Percentiles rank a stretch among this genome's conserved stretches.
phyloP scores from a whole-genome alignment of 2,888 invertebrate species.

The Arenicola marina region DNA sequence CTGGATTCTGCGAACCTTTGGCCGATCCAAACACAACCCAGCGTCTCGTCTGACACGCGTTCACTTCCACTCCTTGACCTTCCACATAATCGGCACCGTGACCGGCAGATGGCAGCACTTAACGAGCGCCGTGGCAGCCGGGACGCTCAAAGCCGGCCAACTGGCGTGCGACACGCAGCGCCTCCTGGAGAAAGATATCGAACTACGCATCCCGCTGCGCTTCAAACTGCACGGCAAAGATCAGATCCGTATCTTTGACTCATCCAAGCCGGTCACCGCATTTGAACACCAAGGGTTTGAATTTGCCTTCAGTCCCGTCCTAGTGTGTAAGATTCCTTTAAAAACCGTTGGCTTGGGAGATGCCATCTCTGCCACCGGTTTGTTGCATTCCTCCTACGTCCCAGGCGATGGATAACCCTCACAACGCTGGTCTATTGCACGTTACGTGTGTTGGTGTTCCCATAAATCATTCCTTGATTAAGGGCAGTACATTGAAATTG shows the following conservation, averaged over 20 bases:
- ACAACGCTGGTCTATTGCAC: no score
- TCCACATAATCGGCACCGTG: slow-evolving; percentile 60
- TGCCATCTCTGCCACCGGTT: slow-evolving; percentile 62
- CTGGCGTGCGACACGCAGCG: slow-evolving; percentile 57
- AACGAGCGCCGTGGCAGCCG: slow-evolving; percentile 61
- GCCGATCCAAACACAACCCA: slow-evolving; percentile 50
- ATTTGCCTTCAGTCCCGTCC: slow-evolving; percentile 63
- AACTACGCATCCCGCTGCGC: slow-evolving; percentile 56
- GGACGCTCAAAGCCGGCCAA: slow-evolving; percentile 60
- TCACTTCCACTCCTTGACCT: slow-evolving; percentile 64
- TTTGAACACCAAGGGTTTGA: slow-evolving; percentile 58
- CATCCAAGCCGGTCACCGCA: slow-evolving; percentile 52
- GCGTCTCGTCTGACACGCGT: slow-evolving; percentile 59
- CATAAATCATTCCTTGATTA: no score
- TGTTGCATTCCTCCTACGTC: slow-evolving; percentile 63
- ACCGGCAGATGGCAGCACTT: slow-evolving; percentile 60
- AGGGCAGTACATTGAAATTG: no score
- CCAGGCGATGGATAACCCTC: no score
- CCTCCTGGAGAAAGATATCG: slow-evolving; percentile 50
- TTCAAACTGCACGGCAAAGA: slow-evolving; percentile 51
- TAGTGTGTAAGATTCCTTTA: slow-evolving; percentile 62
- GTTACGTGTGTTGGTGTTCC: no score
- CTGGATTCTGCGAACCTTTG: slow-evolving; percentile 61
- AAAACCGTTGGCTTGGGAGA: slow-evolving; percentile 64
- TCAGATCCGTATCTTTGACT: slow-evolving; percentile 42